Conservation (phyloP, 2,888 invertebrate species). For the Nemotelus nigrinus region DNA sequence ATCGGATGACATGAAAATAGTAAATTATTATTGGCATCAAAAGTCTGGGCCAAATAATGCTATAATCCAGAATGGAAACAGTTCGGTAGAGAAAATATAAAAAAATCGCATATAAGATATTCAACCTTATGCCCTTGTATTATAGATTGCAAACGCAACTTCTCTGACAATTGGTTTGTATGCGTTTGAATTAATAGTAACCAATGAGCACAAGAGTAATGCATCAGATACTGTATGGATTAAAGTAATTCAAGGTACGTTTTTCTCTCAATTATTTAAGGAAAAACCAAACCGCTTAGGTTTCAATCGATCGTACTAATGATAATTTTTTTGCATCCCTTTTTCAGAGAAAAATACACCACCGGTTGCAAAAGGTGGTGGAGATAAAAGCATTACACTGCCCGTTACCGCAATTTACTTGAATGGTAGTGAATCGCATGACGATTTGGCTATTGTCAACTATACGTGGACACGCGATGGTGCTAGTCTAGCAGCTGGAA, state of each 20-base stretch:
- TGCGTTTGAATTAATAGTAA: constrained; percentile 80
- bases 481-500: constrained; percentile 83
- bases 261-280: background rate
- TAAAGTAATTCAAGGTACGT: constrained; percentile 85
- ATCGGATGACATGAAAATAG: constrained; percentile 84
- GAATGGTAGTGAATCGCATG: constrained; percentile 86
- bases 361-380: constrained; percentile 89
- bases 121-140: constrained; percentile 1
- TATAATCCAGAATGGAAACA: constrained; percentile 68
- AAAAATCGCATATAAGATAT: background rate
- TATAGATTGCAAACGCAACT: constrained; percentile 77
- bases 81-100: constrained; percentile 62
- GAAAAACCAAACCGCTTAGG: constrained; percentile 58
- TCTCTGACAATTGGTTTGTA: constrained; percentile 86
- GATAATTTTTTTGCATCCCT: constrained; percentile 47
- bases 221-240: constrained; percentile 77
- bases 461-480: constrained; percentile 86
- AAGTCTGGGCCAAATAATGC: constrained; percentile 75
- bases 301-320: background rate
- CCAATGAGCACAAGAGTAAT: constrained; percentile 86
- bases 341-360: constrained; percentile 83
- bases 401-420: constrained; percentile 80
- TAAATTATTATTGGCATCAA: constrained; percentile 86
- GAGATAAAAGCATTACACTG: constrained; percentile 79
- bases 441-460: constrained; percentile 85